A percentile compares a stretch with the other conserved stretches of the same genome.
These are phyloP conservation scores for Augochlorella aurata DNA, from an alignment of 2,888 invertebrate genomes.

Conservation along the genomic window DNA sequence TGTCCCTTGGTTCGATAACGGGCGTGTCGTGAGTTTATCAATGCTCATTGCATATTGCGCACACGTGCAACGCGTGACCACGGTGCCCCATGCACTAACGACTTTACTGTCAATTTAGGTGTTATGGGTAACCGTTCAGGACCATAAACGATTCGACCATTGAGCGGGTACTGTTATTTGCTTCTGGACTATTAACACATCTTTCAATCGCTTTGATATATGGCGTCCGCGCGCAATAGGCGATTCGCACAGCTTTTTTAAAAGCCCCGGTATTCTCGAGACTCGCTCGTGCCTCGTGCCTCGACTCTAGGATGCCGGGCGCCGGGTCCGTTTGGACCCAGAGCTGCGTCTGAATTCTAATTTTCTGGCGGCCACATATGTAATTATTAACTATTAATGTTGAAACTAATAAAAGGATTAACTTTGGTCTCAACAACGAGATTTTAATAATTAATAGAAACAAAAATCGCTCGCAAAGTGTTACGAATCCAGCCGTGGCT, in stretches of 20 bases:
- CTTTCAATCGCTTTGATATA: slow-evolving; percentile 26
- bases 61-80: slow-evolving; percentile 67
- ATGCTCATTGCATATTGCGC: slow-evolving; percentile 57
- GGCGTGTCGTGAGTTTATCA: slow-evolving; percentile 45
- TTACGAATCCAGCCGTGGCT: no score
- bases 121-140: slow-evolving; percentile 68
- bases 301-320: no score
- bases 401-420: no score
- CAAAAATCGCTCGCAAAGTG: no score
- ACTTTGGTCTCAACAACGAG: no score
- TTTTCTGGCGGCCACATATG: no score
- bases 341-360: no score
- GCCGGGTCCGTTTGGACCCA: no score
- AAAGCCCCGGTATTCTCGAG: not conserved
- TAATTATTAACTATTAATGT: no score
- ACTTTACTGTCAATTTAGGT: slow-evolving; percentile 62
- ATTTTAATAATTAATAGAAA: no score
- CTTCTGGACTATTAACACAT: slow-evolving; percentile 19
- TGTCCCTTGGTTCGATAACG: slow-evolving; percentile 25
- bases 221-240: not conserved
- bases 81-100: slow-evolving; percentile 64
- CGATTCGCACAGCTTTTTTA: not conserved
- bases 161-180: slow-evolving; percentile 60
- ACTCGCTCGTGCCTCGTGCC: no score
- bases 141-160: slow-evolving; percentile 66